A percentile compares a stretch with the other conserved stretches of the same genome.
Conservation (phyloP, 2,797 vertebrate species). For the Hypotaenidia okinawae region DNA sequence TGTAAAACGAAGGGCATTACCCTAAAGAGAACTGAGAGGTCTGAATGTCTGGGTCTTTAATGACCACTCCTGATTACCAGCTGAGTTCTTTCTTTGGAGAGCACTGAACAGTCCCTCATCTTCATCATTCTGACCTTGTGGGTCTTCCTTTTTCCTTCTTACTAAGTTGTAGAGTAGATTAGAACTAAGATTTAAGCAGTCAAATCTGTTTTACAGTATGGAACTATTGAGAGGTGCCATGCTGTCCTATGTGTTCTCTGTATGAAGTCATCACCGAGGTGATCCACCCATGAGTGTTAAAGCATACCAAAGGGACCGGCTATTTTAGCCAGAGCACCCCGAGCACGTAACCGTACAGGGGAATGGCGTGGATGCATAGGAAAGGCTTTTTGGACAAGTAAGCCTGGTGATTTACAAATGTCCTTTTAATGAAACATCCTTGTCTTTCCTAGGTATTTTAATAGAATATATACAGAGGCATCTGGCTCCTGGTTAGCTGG, state of each 20-base stretch:
- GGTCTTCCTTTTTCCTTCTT: neutral
- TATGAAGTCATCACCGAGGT: neutral
- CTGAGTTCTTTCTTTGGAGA: neutral
- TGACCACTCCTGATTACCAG: neutral
- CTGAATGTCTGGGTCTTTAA: neutral
- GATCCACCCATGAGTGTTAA: neutral
- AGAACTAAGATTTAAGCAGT: neutral
- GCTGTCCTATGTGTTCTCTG: neutral
- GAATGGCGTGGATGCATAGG: neutral
- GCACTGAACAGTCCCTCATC: neutral
- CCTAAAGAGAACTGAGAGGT: neutral
- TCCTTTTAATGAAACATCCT: conserved; percentile 54
- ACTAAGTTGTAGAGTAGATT: neutral
- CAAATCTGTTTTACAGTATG: neutral
- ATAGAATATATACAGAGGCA: conserved; percentile 31
- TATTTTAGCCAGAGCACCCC: neutral
- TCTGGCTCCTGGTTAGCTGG: conserved; percentile 55
- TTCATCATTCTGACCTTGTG: neutral
- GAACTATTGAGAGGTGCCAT: neutral
- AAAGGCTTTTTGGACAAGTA: conserved; percentile 3
- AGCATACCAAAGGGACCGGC: neutral
- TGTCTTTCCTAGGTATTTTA: conserved; percentile 52
- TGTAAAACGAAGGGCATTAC: neutral
- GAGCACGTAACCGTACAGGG: neutral
- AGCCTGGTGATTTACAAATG: conserved; percentile 19